phyloP scores from a whole-genome alignment of 2,797 vertebrate genomes.

The Alca torda region DNA sequence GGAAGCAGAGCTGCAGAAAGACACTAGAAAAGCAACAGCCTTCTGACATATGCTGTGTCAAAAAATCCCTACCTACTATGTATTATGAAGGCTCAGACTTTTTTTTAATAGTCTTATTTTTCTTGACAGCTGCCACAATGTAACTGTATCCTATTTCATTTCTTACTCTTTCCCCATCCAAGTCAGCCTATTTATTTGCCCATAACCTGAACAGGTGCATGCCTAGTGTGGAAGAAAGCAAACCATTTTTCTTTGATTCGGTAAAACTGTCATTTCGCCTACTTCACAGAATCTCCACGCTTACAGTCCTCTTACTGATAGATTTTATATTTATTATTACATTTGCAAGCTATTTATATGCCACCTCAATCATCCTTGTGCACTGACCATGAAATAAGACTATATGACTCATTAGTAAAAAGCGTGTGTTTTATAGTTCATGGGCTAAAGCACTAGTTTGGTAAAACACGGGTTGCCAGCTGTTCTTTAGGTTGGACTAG shows the following conservation, averaged over 20 bases:
- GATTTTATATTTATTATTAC: neutral
- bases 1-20: neutral
- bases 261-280: neutral
- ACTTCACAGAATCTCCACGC: neutral
- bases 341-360: neutral
- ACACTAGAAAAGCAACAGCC: neutral
- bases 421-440: accelerated
- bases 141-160: neutral
- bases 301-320: neutral
- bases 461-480: neutral
- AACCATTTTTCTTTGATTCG: neutral
- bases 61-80: neutral
- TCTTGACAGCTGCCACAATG: neutral
- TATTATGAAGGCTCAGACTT: neutral
- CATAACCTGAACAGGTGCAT: neutral
- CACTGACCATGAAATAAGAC: neutral
- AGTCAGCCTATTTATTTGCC: neutral
- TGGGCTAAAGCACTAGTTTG: neutral
- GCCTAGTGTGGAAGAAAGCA: neutral
- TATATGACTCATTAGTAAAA: neutral
- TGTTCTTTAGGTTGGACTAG: neutral
- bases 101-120: neutral
- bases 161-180: neutral
- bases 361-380: neutral
- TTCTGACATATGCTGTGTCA: neutral